A percentile compares a stretch with the other conserved stretches of the same genome.
Evolutionary conservation across 2,113 vertebrate genomes (phyloP).

Genomic region (Lontra canadensis): DNA sequence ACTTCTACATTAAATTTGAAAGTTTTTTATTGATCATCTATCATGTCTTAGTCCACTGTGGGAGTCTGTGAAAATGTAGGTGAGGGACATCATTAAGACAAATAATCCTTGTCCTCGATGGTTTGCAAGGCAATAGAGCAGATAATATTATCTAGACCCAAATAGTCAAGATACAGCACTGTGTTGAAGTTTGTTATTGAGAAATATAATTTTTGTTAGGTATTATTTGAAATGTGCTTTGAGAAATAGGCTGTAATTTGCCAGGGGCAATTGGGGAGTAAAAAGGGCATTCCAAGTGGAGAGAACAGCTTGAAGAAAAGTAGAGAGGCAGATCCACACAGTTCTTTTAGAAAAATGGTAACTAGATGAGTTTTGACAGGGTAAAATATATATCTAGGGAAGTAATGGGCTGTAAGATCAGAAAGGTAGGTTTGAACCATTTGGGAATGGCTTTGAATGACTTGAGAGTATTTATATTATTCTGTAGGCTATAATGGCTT

Average conservation of each 20-base stretch:
- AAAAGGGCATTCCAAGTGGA: background rate
- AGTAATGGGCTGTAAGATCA: background rate
- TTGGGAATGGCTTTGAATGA: background rate
- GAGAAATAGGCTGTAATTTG: conserved; percentile 1
- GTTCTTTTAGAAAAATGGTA: background rate
- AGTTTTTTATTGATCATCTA: background rate
- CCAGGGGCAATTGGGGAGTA: background rate
- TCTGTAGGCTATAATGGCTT: background rate
- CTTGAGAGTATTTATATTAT: background rate
- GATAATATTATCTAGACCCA: background rate
- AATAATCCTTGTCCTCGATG: background rate
- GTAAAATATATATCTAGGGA: background rate
- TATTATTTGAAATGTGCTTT: background rate
- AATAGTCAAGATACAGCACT: background rate
- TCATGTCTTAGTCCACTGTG: background rate
- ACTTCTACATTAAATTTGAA: conserved; percentile 29
- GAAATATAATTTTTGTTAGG: background rate
- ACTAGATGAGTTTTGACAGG: background rate
- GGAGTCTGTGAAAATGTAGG: background rate
- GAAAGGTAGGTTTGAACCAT: background rate
- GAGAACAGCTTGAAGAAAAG: background rate
- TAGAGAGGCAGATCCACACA: background rate
- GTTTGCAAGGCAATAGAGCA: conserved; percentile 1
- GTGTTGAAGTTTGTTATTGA: background rate
- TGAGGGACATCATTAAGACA: background rate